phyloP scores from a whole-genome alignment of 2,888 invertebrate species.

The Amphipyra tragopoginis region DNA sequence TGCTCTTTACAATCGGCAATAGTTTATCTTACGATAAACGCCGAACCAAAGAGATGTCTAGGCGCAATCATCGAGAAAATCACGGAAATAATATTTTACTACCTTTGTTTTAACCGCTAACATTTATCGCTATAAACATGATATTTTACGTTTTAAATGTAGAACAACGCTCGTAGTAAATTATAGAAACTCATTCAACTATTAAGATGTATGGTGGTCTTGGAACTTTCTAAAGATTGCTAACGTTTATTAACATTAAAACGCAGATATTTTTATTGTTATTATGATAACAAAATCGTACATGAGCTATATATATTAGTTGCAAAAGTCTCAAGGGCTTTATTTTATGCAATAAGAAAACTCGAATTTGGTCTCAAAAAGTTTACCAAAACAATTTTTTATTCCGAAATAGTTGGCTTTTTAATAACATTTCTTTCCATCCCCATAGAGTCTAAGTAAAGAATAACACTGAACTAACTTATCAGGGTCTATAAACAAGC shows the following conservation, averaged over 20 bases:
- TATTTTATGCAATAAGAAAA: neutral
- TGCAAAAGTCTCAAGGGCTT: neutral
- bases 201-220: slow-evolving; percentile 37
- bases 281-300: slow-evolving; percentile 17
- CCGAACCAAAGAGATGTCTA: neutral
- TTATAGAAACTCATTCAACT: slow-evolving; percentile 47
- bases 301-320: neutral
- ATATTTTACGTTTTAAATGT: slow-evolving; percentile 34
- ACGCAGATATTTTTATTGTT: slow-evolving; percentile 30
- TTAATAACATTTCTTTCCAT: slow-evolving; percentile 15
- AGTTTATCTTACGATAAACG: neutral
- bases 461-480: slow-evolving; percentile 43
- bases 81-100: slow-evolving; percentile 63
- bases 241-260: slow-evolving; percentile 27
- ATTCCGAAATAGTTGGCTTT: neutral
- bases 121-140: slow-evolving; percentile 26
- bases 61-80: slow-evolving; percentile 5
- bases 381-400: slow-evolving; percentile 1
- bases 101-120: slow-evolving; percentile 25
- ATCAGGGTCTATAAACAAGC: slow-evolving; percentile 63
- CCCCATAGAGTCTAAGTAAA: slow-evolving; percentile 22
- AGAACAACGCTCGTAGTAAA: slow-evolving; percentile 41
- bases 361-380: neutral
- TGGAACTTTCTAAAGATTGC: slow-evolving; percentile 50
- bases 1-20: neutral